Conservation (phyloP, 2,113 vertebrate species). For the Channa argus region DNA sequence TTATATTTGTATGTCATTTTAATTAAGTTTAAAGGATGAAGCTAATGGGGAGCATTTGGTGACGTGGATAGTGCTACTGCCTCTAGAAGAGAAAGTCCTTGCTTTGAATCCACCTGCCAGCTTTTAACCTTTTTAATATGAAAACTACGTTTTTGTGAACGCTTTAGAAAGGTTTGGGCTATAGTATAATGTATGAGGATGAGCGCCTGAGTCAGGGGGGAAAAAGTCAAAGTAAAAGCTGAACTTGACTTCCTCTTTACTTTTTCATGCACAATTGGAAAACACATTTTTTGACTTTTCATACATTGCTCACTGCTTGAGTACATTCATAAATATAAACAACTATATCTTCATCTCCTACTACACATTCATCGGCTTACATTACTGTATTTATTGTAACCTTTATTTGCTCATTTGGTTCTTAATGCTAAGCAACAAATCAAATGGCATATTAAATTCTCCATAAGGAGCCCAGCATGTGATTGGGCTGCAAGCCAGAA, state of each 20-base stretch:
- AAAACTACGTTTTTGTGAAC: no score
- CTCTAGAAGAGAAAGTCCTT: no score
- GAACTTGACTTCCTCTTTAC: no score
- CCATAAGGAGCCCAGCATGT: neutral
- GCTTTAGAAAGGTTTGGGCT: no score
- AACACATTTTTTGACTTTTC: neutral
- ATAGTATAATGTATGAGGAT: no score
- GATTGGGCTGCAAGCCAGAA: constrained; percentile 10
- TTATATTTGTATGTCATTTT: neutral
- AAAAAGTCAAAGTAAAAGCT: no score
- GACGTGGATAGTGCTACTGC: no score
- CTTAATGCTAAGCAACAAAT: neutral
- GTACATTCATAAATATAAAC: neutral
- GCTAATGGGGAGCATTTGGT: no score
- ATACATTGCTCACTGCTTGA: neutral
- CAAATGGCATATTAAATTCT: neutral
- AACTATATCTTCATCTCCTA: neutral
- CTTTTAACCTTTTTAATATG: no score
- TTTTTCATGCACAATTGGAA: neutral
- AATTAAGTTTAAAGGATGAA: no score
- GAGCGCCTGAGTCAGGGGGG: no score
- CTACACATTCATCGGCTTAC: neutral
- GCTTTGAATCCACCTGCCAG: no score
- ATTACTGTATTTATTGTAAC: neutral
- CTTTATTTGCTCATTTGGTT: neutral